Conservation (phyloP, 2,113 vertebrate genomes). For the Neomonachus schauinslandi region DNA sequence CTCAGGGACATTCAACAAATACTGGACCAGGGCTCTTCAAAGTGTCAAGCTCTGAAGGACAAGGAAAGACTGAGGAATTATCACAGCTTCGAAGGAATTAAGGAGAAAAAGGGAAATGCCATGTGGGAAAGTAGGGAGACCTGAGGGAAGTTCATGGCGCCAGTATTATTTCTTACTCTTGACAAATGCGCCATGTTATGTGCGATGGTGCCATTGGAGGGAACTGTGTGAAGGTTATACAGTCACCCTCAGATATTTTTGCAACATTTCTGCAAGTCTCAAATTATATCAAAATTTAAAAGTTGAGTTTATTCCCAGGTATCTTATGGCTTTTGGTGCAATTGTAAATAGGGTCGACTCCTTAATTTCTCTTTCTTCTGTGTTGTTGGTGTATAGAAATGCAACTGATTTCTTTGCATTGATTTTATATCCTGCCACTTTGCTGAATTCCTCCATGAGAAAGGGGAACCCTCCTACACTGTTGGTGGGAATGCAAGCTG, state of each 20-base stretch:
- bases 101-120: neutral
- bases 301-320: too few relatives aligned
- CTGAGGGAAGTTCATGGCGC: fast-evolving
- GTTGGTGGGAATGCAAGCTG: too few relatives aligned
- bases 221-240: neutral
- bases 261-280: neutral
- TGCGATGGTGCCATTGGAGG: neutral
- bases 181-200: fast-evolving
- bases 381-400: too few relatives aligned
- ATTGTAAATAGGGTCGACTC: too few relatives aligned
- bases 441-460: too few relatives aligned
- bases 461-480: too few relatives aligned
- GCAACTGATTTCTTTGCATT: too few relatives aligned
- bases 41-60: neutral
- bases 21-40: neutral
- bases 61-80: neutral
- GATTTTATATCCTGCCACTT: too few relatives aligned
- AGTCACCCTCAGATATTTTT: neutral
- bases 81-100: neutral
- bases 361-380: too few relatives aligned
- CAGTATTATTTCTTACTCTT: neutral
- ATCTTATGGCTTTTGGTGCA: too few relatives aligned
- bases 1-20: neutral
- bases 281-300: neutral
- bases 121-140: neutral